phyloP scores from a whole-genome alignment of 2,888 invertebrate species.

The Trypoxylon attenuatum region DNA sequence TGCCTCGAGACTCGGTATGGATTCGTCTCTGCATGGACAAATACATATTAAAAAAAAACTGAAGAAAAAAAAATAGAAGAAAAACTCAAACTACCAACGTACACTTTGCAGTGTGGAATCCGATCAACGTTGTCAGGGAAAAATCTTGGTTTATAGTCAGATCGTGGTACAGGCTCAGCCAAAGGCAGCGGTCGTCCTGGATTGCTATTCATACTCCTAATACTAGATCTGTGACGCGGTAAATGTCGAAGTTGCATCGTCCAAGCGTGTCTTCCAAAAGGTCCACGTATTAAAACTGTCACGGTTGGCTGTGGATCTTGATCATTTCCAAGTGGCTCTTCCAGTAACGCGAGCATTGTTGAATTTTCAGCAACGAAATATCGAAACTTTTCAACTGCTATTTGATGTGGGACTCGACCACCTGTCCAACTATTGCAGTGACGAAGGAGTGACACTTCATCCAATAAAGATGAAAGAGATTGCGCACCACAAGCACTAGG shows the following conservation, averaged over 20 bases:
- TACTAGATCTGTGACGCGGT: slow-evolving; percentile 87
- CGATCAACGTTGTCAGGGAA: slow-evolving; percentile 88
- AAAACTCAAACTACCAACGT: slow-evolving; percentile 70
- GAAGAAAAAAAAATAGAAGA: not conserved
- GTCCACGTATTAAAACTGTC: slow-evolving; percentile 90
- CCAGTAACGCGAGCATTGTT: slow-evolving; percentile 90
- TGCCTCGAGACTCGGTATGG: slow-evolving; percentile 91
- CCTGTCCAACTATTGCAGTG: slow-evolving; percentile 82
- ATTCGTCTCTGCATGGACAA: slow-evolving; percentile 82
- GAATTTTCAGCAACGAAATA: slow-evolving; percentile 95
- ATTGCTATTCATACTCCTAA: slow-evolving; percentile 80
- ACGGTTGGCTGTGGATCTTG: slow-evolving; percentile 96
- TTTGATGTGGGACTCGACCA: slow-evolving; percentile 76
- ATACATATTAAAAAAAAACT: slow-evolving; percentile 6
- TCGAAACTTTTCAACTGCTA: slow-evolving; percentile 83
- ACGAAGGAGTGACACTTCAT: slow-evolving; percentile 88
- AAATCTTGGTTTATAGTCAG: slow-evolving; percentile 83
- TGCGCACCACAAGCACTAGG: slow-evolving; percentile 90
- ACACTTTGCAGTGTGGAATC: slow-evolving; percentile 89
- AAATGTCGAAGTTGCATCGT: slow-evolving; percentile 91
- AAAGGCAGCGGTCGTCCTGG: slow-evolving; percentile 85
- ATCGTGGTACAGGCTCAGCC: slow-evolving; percentile 81
- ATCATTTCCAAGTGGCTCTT: slow-evolving; percentile 94
- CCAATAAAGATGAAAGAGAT: slow-evolving; percentile 89
- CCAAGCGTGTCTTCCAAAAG: slow-evolving; percentile 97